A percentile compares a stretch with the other conserved stretches of the same genome.
These are phyloP conservation scores for Orycteropus afer DNA, from an alignment of 2,113 vertebrate genomes.

Conservation along the genomic window DNA sequence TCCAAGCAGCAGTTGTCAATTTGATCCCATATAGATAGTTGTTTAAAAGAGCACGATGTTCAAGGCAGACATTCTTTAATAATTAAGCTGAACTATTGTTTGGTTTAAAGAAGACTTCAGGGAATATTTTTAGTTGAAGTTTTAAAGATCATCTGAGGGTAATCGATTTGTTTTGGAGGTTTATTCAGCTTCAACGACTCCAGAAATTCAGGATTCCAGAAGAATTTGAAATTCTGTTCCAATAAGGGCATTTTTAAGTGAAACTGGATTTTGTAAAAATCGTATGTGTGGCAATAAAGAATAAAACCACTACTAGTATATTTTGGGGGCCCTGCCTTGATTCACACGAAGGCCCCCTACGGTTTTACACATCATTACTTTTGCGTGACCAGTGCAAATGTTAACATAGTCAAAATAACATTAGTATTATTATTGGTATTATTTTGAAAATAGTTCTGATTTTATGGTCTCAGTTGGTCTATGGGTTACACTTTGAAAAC, in stretches of 20 bases:
- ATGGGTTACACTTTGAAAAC: not conserved
- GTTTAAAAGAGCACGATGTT: too few relatives aligned
- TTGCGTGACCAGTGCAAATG: slow-evolving; percentile 6
- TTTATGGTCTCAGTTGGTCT: not conserved
- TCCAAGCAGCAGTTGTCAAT: too few relatives aligned
- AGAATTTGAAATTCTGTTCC: too few relatives aligned
- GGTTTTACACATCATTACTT: slow-evolving; percentile 8
- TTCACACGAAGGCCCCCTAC: not conserved
- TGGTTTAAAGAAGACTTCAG: too few relatives aligned
- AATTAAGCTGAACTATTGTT: too few relatives aligned
- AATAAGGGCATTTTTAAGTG: slow-evolving; percentile 30
- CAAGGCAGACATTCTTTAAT: too few relatives aligned
- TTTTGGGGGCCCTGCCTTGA: not conserved
- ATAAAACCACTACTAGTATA: not conserved
- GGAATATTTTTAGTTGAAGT: too few relatives aligned
- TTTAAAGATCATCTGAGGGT: too few relatives aligned
- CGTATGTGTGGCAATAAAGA: not conserved
- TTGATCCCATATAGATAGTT: too few relatives aligned
- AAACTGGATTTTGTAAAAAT: slow-evolving; percentile 11
- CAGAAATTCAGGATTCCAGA: too few relatives aligned
- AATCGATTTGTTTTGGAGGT: too few relatives aligned
- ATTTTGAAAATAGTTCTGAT: slow-evolving; percentile 44
- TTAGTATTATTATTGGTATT: not conserved
- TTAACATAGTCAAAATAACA: slow-evolving; percentile 18
- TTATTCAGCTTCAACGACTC: too few relatives aligned